phyloP scores from a whole-genome alignment of 2,888 invertebrate species.

The Amphipyra berbera region DNA sequence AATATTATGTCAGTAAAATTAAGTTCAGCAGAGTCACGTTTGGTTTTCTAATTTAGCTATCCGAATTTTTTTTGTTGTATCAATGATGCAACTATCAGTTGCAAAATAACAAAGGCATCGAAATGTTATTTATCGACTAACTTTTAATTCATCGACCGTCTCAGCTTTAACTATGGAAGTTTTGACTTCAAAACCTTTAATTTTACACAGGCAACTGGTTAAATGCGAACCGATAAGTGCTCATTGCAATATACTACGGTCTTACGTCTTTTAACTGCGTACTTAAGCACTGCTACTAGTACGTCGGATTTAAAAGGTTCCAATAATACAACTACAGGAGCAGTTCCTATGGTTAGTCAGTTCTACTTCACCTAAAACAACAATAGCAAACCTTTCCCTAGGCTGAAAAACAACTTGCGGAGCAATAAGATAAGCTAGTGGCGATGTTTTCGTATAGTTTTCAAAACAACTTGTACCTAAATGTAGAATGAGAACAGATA shows the following conservation, averaged over 20 bases:
- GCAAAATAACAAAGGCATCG: not conserved
- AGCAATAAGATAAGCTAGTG: constrained; percentile 31
- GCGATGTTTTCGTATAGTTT: constrained; percentile 35
- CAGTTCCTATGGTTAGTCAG: not conserved
- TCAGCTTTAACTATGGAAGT: not conserved
- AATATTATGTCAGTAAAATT: not conserved
- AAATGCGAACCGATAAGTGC: constrained; percentile 7
- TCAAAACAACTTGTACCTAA: constrained; percentile 21
- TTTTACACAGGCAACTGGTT: constrained; percentile 22
- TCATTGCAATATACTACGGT: constrained; percentile 1
- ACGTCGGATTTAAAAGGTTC: not conserved
- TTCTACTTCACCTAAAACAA: constrained; percentile 24
- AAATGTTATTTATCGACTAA: constrained; percentile 3
- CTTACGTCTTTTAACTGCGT: not conserved
- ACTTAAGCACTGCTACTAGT: not conserved
- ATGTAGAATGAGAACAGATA: constrained; percentile 20
- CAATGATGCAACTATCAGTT: too few relatives aligned
- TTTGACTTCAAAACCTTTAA: constrained; percentile 10
- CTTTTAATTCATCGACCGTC: not conserved
- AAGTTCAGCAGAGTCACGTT: too few relatives aligned
- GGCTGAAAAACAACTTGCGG: constrained; percentile 27
- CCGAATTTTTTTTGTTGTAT: too few relatives aligned
- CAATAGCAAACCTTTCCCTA: constrained; percentile 23
- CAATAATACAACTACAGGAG: not conserved
- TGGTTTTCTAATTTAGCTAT: too few relatives aligned